A percentile compares a stretch with the other conserved stretches of the same genome.
phyloP scores from a whole-genome alignment of 1,140 invertebrate species.

The Papilio dardanus region DNA sequence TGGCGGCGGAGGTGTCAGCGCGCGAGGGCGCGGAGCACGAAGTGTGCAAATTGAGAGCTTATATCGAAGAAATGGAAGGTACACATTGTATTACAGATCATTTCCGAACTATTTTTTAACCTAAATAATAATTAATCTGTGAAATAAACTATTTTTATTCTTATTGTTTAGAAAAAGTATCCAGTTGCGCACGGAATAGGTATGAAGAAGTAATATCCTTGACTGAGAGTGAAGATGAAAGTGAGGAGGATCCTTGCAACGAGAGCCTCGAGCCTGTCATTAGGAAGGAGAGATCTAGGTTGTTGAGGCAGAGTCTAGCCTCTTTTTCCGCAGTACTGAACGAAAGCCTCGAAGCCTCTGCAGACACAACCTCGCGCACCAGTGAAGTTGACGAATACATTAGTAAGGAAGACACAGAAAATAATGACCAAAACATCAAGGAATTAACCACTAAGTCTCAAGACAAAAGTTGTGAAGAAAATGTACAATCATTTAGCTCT shows the following conservation, averaged over 20 bases:
- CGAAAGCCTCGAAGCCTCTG: neutral
- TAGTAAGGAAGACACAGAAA: neutral
- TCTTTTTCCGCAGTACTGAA: neutral
- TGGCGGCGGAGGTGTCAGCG: constrained; percentile 59
- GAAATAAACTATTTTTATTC: constrained; percentile 20
- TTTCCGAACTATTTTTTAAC: too few species aligned
- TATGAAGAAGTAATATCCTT: constrained; percentile 52
- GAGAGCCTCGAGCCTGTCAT: constrained; percentile 69
- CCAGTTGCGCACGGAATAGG: constrained; percentile 42
- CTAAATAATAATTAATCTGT: neutral
- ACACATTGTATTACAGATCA: too few species aligned
- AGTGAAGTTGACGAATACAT: neutral
- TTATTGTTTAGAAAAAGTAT: constrained; percentile 54
- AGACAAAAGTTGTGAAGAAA: neutral
- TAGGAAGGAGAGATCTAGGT: constrained; percentile 56
- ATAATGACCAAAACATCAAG: neutral
- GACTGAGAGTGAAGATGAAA: constrained; percentile 57
- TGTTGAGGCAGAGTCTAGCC: neutral
- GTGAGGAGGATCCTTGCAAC: constrained; percentile 53
- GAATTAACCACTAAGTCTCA: neutral
- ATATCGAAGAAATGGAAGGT: constrained; percentile 74
- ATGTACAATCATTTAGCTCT: constrained; percentile 17
- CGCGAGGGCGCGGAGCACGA: constrained; percentile 61
- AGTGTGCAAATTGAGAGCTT: constrained; percentile 63
- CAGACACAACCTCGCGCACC: neutral